Evolutionary conservation across 2,113 vertebrate genomes (phyloP).

Genomic region (Bucco capensis): DNA sequence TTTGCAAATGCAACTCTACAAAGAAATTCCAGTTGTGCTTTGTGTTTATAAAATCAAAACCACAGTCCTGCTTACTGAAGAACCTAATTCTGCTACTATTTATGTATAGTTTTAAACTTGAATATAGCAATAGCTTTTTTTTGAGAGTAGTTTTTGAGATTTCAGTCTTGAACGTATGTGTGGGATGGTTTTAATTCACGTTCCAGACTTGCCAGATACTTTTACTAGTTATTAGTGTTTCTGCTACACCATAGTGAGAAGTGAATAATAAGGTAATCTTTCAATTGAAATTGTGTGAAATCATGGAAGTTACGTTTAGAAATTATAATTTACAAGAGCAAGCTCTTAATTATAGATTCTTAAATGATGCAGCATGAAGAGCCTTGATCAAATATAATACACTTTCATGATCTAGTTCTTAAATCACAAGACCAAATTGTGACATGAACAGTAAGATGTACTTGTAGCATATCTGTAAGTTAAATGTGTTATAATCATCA

Average conservation of each 20-base stretch:
- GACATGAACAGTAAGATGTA: not conserved
- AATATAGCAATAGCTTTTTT: not conserved
- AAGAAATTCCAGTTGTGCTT: not conserved
- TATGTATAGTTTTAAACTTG: not conserved
- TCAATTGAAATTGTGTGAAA: not conserved
- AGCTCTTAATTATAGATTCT: not conserved
- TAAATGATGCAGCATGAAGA: not conserved
- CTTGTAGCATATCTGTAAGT: not conserved
- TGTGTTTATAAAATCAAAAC: not conserved
- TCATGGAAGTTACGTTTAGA: not conserved
- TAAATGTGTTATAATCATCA: not conserved
- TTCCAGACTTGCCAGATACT: not conserved
- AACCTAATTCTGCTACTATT: not conserved
- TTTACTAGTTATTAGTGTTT: not conserved
- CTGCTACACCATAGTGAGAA: rapidly evolving
- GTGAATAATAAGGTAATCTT: not conserved
- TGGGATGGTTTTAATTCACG: not conserved
- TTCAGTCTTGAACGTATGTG: rapidly evolving
- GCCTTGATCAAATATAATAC: not conserved
- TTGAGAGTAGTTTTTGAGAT: not conserved
- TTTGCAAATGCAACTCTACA: not conserved
- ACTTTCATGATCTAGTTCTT: not conserved
- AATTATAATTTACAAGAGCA: not conserved
- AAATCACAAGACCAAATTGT: not conserved
- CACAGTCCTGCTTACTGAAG: not conserved